Evolutionary conservation across 53 echinoderm and acorn worm genomes (phyloP).

Genomic region (Stichopus horrens): DNA sequence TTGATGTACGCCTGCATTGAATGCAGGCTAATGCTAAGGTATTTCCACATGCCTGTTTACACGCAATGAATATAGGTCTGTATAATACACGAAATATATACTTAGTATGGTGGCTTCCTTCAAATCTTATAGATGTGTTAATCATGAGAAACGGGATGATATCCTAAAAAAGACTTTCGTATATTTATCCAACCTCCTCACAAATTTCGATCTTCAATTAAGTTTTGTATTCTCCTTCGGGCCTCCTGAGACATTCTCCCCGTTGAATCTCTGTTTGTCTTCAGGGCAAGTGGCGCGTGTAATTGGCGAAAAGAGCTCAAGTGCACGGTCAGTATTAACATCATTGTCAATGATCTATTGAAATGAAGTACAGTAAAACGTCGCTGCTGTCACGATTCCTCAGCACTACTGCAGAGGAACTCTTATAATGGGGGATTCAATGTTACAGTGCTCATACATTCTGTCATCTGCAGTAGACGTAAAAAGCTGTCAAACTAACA

Average conservation of each 20-base stretch:
- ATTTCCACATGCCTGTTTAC: no score
- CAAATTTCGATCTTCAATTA: not conserved
- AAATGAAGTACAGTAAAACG: not conserved
- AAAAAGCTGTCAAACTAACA: not conserved
- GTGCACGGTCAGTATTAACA: conserved; percentile 33
- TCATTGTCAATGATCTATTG: not conserved
- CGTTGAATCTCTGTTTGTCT: conserved; percentile 16
- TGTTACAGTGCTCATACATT: not conserved
- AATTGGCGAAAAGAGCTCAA: conserved; percentile 23
- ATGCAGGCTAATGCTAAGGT: no score
- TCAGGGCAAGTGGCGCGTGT: conserved; percentile 21
- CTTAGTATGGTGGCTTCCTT: no score
- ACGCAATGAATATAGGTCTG: no score
- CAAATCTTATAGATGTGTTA: no score
- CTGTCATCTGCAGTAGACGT: not conserved
- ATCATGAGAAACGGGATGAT: not conserved
- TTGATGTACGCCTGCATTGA: no score
- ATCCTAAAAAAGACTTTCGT: not conserved
- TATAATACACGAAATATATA: no score
- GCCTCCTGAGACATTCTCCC: conserved; percentile 16
- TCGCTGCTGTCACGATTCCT: not conserved
- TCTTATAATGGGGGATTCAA: not conserved
- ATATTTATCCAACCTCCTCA: not conserved
- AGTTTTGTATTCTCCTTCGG: conserved; percentile 6
- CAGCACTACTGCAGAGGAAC: not conserved